phyloP scores from a whole-genome alignment of 1,140 invertebrate genomes.

The Rhyacophila brunnea region DNA sequence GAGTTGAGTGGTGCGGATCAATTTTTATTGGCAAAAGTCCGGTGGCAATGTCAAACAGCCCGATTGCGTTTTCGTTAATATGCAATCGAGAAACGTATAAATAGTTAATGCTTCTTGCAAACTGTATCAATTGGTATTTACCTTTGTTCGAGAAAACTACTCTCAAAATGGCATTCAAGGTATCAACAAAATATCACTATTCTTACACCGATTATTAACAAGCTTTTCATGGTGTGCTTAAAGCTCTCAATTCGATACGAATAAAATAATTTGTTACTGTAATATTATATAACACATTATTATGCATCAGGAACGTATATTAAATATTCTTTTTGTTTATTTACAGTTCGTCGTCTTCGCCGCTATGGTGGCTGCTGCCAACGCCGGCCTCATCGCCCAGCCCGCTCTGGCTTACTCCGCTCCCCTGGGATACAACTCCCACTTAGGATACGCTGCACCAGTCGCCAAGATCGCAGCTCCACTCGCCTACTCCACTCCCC shows the following conservation, averaged over 20 bases:
- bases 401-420: conserved; percentile 28
- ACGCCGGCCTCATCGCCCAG: conserved; percentile 42
- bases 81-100: conserved; percentile 4
- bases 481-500: conserved; percentile 37
- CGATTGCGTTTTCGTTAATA: conserved; percentile 1
- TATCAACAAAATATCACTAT: not conserved
- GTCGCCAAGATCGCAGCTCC: conserved; percentile 40
- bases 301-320: too few species aligned
- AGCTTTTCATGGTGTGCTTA: conserved; percentile 31
- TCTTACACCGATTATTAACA: not conserved
- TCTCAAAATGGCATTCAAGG: conserved; percentile 11
- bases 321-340: conserved; percentile 12
- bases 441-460: conserved; percentile 51
- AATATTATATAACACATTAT: too few species aligned
- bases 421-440: conserved; percentile 15
- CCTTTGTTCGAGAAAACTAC: conserved; percentile 3
- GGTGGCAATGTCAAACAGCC: conserved; percentile 8
- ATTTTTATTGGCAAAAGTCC: not conserved
- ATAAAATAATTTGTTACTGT: too few species aligned
- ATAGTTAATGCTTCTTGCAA: not conserved
- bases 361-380: conserved; percentile 45
- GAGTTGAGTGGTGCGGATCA: not conserved
- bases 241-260: too few species aligned
- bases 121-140: conserved; percentile 8
- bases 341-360: conserved; percentile 50